Conservation (phyloP, 2,113 vertebrate species). For the Octodon degus region DNA sequence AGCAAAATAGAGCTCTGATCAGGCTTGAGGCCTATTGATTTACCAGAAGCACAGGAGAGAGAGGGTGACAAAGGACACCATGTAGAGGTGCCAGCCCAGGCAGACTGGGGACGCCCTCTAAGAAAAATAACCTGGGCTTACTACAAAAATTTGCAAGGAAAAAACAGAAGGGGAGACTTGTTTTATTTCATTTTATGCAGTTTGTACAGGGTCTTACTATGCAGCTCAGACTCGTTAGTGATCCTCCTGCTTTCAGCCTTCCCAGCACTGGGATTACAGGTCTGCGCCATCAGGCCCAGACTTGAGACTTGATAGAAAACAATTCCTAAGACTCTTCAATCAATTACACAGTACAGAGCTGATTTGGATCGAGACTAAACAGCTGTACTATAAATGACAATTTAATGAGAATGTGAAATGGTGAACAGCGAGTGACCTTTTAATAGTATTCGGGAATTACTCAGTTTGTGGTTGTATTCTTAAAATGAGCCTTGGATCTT, state of each 20-base stretch:
- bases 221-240: no score
- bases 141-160: neutral
- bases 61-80: neutral
- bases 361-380: neutral
- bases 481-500: neutral
- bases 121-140: neutral
- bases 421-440: neutral
- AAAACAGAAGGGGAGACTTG: neutral
- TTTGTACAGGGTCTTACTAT: no score
- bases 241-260: no score
- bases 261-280: no score
- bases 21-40: neutral
- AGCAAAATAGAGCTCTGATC: neutral
- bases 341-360: neutral
- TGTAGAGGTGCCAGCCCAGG: fast-evolving
- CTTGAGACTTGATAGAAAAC: neutral
- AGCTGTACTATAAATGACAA: neutral
- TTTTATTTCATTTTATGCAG: no score
- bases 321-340: neutral
- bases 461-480: neutral
- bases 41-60: neutral
- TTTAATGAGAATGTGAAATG: neutral
- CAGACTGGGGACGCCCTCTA: neutral
- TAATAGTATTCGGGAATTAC: neutral
- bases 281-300: no score